These are phyloP conservation scores for Perognathus longimembris DNA, from an alignment of 2,113 vertebrate species.

Conservation along the genomic window DNA sequence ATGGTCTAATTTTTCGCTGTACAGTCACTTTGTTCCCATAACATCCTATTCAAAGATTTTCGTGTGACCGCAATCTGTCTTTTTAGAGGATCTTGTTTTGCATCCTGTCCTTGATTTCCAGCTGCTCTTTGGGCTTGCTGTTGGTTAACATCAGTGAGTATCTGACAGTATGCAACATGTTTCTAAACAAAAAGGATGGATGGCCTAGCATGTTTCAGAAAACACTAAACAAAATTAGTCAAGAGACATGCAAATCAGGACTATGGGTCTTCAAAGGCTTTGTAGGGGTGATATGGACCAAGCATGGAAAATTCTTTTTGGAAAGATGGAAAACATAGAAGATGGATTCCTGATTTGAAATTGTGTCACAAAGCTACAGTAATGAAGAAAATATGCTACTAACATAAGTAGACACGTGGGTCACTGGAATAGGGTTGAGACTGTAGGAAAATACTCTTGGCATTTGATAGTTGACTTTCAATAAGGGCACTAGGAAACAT, in stretches of 20 bases:
- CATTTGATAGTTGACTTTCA: background rate
- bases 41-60: conserved; percentile 56
- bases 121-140: background rate
- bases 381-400: background rate
- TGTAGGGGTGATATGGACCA: background rate
- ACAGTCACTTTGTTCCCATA: conserved; percentile 50
- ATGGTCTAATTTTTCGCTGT: conserved; percentile 70
- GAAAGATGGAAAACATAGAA: background rate
- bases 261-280: background rate
- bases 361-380: background rate
- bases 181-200: conserved; percentile 36
- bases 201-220: conserved; percentile 24
- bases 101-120: conserved; percentile 25
- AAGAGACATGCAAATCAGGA: background rate
- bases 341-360: background rate
- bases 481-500: background rate
- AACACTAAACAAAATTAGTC: conserved; percentile 19
- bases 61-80: conserved; percentile 45
- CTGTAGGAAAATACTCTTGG: background rate
- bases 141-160: conserved; percentile 7
- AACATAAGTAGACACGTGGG: background rate
- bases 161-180: background rate
- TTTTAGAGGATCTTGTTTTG: conserved; percentile 5
- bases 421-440: background rate
- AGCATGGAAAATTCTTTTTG: background rate